Evolutionary conservation across 2,888 invertebrate species (phyloP).

Genomic region (Xanthostigma xanthostigma): DNA sequence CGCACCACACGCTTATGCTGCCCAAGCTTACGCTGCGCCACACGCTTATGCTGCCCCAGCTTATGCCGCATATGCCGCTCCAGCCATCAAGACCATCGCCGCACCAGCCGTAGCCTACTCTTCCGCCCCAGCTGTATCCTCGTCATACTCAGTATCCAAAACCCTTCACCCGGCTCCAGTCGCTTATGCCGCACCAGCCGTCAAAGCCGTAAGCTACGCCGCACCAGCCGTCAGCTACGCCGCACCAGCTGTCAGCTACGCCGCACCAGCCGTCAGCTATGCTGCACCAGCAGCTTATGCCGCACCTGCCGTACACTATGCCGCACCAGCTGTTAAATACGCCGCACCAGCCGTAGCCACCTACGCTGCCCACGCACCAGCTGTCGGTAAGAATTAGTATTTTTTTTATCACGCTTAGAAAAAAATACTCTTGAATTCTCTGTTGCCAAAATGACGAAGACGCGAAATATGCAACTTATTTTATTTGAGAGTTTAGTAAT

Average conservation of each 20-base stretch:
- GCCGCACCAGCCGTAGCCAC: constrained; percentile 15
- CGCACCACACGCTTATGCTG: no score
- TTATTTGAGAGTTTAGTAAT: no score
- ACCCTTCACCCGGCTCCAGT: constrained; percentile 15
- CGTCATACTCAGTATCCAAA: not conserved
- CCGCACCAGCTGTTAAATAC: constrained; percentile 15
- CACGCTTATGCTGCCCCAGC: no score
- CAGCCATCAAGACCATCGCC: constrained; percentile 23
- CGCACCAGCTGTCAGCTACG: constrained; percentile 17
- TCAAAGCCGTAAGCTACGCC: constrained; percentile 21
- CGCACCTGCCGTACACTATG: constrained; percentile 13
- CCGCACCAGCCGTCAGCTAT: constrained; percentile 18
- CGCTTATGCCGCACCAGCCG: constrained; percentile 24
- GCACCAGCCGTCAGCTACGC: constrained; percentile 18
- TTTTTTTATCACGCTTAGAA: no score
- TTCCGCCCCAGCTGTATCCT: constrained; percentile 21
- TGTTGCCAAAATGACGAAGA: not conserved
- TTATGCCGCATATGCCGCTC: no score
- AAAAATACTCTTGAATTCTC: constrained; percentile 7
- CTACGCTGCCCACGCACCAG: constrained; percentile 12
- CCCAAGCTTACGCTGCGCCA: no score
- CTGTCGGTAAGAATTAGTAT: no score
- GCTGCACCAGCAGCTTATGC: constrained; percentile 18
- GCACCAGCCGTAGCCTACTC: constrained; percentile 44
- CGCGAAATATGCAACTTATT: no score